phyloP scores from a whole-genome alignment of 2,113 vertebrate genomes.

The Ailuropoda melanoleuca region DNA sequence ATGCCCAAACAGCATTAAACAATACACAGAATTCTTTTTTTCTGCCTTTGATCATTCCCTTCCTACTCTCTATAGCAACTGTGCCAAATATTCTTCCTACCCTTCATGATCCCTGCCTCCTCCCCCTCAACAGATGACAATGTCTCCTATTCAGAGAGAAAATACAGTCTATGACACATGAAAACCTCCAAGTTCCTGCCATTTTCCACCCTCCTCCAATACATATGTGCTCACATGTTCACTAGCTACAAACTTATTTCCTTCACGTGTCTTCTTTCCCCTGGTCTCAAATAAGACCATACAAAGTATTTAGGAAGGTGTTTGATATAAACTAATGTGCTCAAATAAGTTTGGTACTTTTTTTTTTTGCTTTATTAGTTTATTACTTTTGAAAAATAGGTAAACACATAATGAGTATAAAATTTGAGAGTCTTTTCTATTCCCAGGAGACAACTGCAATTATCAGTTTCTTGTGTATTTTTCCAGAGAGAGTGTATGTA shows the following conservation, averaged over 20 bases:
- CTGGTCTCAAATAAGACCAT: background rate
- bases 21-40: background rate
- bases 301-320: background rate
- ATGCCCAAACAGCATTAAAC: background rate
- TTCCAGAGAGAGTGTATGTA: background rate
- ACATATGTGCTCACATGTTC: background rate
- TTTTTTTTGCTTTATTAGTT: background rate
- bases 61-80: background rate
- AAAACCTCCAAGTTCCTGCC: background rate
- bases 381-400: background rate
- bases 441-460: background rate
- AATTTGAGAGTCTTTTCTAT: background rate
- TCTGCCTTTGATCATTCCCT: background rate
- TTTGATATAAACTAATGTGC: background rate
- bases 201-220: background rate
- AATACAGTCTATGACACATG: background rate
- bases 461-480: background rate
- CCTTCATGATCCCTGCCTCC: background rate
- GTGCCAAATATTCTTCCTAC: background rate
- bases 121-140: background rate
- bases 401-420: background rate
- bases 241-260: background rate
- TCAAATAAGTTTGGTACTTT: background rate
- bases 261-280: background rate
- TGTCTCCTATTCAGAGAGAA: background rate